These are phyloP conservation scores for Solea solea DNA, from an alignment of 2,113 vertebrate genomes.

Conservation along the genomic window DNA sequence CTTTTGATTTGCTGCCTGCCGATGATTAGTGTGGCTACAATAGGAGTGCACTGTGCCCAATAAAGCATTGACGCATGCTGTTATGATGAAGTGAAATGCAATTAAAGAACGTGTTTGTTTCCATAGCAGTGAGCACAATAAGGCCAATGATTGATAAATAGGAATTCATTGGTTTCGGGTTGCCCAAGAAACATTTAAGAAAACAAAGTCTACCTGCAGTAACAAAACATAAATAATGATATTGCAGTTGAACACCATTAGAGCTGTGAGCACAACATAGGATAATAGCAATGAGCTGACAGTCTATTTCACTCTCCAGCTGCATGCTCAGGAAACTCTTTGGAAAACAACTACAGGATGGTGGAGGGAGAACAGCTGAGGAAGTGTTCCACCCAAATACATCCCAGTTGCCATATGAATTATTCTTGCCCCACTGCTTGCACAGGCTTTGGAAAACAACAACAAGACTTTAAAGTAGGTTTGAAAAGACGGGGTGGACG, in stretches of 20 bases:
- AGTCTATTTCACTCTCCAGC: slow-evolving; percentile 47
- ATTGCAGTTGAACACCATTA: not conserved
- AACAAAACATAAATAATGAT: not conserved
- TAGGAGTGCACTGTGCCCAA: slow-evolving; percentile 22
- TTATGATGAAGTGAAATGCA: slow-evolving; percentile 21
- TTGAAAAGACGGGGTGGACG: slow-evolving; percentile 43
- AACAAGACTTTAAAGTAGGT: slow-evolving; percentile 49
- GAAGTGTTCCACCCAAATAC: slow-evolving; percentile 58
- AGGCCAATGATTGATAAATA: slow-evolving; percentile 32
- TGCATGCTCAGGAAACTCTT: slow-evolving; percentile 46
- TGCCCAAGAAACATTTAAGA: not conserved
- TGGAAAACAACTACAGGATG: slow-evolving; percentile 49
- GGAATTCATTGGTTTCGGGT: slow-evolving; percentile 5
- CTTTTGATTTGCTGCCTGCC: slow-evolving; percentile 54
- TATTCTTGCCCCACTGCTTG: slow-evolving; percentile 57
- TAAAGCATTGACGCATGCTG: slow-evolving; percentile 44
- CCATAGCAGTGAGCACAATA: slow-evolving; percentile 17
- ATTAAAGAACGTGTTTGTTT: slow-evolving; percentile 1
- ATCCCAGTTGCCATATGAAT: slow-evolving; percentile 64
- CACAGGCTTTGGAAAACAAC: slow-evolving; percentile 52
- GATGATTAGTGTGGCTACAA: slow-evolving; percentile 50
- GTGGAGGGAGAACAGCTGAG: slow-evolving; percentile 52
- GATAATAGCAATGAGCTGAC: slow-evolving; percentile 29
- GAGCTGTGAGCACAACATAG: slow-evolving; percentile 1
- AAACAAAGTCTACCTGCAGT: not conserved